These are phyloP conservation scores for Echinometra lucunter DNA, from an alignment of 53 echinoderm and acorn worm species.

Conservation along the genomic window DNA sequence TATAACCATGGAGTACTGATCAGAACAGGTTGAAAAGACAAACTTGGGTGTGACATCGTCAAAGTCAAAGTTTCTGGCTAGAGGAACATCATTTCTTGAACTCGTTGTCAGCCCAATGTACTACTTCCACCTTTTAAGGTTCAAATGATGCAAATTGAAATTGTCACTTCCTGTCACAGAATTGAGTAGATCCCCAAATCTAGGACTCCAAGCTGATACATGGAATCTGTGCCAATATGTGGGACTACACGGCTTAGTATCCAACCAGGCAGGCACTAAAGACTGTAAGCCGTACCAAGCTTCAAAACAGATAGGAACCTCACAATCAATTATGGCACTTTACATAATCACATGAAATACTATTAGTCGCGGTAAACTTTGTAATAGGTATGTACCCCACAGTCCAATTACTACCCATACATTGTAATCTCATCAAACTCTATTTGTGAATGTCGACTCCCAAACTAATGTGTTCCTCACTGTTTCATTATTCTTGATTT, in stretches of 20 bases:
- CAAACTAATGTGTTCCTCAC: neutral
- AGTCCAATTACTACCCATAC: neutral
- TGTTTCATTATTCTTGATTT: no score
- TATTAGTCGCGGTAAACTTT: neutral
- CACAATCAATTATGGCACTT: constrained; percentile 30
- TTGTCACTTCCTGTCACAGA: constrained; percentile 41
- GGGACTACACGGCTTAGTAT: constrained; percentile 29
- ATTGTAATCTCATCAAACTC: neutral
- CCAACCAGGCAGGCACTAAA: neutral
- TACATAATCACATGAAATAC: neutral
- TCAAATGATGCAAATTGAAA: constrained; percentile 59
- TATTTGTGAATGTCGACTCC: neutral
- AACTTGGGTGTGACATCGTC: neutral
- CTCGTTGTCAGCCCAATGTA: constrained; percentile 6
- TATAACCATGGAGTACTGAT: neutral
- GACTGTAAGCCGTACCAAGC: neutral
- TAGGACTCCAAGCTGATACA: constrained; percentile 40
- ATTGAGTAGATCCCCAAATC: constrained; percentile 18
- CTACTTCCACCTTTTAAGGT: constrained; percentile 45
- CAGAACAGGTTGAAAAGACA: neutral
- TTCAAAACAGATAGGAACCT: neutral
- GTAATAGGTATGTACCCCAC: neutral
- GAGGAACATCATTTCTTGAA: neutral
- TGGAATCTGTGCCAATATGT: constrained; percentile 44
- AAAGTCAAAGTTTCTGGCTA: neutral